Evolutionary conservation across 1,140 invertebrate species (phyloP).

Genomic region (Ips typographus): DNA sequence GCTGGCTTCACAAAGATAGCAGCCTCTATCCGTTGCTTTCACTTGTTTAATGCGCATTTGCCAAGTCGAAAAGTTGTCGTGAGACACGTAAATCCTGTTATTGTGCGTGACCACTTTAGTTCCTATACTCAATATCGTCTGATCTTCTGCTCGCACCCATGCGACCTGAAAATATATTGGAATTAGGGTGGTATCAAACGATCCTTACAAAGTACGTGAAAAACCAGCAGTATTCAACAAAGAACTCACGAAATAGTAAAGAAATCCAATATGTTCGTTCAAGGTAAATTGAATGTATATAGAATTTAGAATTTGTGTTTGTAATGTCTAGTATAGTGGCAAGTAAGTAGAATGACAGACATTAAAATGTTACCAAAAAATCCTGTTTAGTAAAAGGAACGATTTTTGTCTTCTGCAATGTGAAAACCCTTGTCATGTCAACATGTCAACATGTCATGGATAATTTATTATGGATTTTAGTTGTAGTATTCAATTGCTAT

Average conservation of each 20-base stretch:
- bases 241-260: no score
- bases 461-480: no score
- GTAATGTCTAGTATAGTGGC: no score
- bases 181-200: background rate
- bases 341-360: no score
- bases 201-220: background rate
- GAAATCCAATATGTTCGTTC: background rate
- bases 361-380: no score
- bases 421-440: no score
- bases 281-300: no score
- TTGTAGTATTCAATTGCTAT: no score
- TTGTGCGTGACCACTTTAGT: constrained; percentile 64
- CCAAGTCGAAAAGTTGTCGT: constrained; percentile 62
- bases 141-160: constrained; percentile 63
- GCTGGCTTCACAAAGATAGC: constrained; percentile 72
- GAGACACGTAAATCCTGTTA: constrained; percentile 56
- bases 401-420: no score
- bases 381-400: no score
- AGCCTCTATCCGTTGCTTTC: constrained; percentile 63
- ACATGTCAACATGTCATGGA: no score
- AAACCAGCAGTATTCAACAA: background rate
- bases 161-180: constrained; percentile 47
- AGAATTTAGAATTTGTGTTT: no score
- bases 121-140: constrained; percentile 61
- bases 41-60: constrained; percentile 65